phyloP scores from a whole-genome alignment of 2,797 vertebrate species.

The Leuciscus waleckii region DNA sequence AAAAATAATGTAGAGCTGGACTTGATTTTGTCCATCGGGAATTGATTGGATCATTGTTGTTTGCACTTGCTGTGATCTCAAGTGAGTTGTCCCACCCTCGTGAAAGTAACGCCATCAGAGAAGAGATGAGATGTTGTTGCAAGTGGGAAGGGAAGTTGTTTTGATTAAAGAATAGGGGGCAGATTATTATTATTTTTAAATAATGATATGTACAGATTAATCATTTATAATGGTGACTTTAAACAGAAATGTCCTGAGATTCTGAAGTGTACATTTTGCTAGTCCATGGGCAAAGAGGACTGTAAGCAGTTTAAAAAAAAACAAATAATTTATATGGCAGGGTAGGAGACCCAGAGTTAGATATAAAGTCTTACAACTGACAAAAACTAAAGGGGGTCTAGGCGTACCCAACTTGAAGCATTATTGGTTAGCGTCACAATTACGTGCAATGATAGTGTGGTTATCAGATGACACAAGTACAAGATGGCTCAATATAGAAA shows the following conservation, averaged over 20 bases:
- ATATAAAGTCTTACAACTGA: too few relatives aligned
- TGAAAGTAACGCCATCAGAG: too few relatives aligned
- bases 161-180: background rate
- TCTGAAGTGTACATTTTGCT: background rate
- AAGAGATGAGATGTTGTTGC: background rate
- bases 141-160: background rate
- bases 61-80: background rate
- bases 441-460: too few relatives aligned
- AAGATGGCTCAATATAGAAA: too few relatives aligned
- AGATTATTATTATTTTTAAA: too few relatives aligned
- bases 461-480: too few relatives aligned
- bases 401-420: too few relatives aligned
- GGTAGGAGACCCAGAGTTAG: too few relatives aligned
- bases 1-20: background rate
- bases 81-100: background rate
- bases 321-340: too few relatives aligned
- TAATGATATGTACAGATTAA: background rate
- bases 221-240: background rate
- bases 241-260: conserved; percentile 1
- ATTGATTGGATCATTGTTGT: background rate
- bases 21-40: background rate
- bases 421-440: too few relatives aligned
- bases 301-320: background rate
- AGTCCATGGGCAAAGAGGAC: background rate
- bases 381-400: too few relatives aligned